Percentiles rank a stretch among this genome's conserved stretches.
Conservation (phyloP, 2,113 vertebrate genomes). For the Eurystomus gularis region DNA sequence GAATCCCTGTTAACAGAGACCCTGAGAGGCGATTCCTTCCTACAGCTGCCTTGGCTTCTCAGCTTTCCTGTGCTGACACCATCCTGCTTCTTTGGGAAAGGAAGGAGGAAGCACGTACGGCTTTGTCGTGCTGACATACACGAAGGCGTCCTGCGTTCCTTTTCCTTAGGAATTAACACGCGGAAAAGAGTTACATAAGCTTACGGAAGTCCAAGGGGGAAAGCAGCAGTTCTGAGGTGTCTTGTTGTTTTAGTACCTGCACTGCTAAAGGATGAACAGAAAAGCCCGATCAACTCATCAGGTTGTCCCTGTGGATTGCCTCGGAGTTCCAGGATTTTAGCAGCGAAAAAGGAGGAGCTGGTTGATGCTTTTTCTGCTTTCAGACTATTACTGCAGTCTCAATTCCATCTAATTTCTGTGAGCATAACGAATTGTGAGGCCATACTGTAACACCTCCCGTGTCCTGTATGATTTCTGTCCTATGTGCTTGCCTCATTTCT, state of each 20-base stretch:
- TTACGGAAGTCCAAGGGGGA: background rate
- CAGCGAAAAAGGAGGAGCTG: background rate
- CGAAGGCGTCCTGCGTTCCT: fast-evolving
- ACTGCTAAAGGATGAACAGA: background rate
- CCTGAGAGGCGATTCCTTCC: background rate
- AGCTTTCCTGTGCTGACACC: background rate
- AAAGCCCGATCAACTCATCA: background rate
- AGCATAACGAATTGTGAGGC: background rate
- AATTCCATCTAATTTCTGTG: background rate
- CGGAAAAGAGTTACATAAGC: background rate
- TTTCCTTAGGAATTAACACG: background rate
- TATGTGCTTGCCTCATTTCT: background rate
- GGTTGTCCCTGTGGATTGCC: too few relatives aligned
- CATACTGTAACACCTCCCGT: background rate
- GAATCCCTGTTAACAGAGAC: background rate
- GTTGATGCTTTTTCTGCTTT: background rate
- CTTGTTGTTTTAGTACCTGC: background rate
- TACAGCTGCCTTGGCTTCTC: background rate
- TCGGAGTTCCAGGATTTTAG: background rate
- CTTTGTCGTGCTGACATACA: background rate
- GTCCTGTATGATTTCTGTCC: background rate
- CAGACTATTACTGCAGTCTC: background rate
- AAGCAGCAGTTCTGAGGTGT: background rate
- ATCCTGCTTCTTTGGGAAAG: background rate
- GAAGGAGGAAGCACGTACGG: background rate